phyloP scores from a whole-genome alignment of 2,797 vertebrate genomes.

The Cygnus olor region DNA sequence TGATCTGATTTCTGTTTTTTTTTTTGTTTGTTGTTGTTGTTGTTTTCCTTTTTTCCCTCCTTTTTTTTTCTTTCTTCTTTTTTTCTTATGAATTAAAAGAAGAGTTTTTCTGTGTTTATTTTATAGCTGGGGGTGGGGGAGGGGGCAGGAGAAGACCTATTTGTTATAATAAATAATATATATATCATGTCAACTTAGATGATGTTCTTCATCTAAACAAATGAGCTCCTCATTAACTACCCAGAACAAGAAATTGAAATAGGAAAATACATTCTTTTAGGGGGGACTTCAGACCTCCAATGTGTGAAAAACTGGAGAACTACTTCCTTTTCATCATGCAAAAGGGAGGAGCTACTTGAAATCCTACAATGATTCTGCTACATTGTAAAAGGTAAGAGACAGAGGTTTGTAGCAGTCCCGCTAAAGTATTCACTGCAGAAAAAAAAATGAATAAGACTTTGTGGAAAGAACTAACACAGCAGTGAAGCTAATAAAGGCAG shows the following conservation, averaged over 20 bases:
- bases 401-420: background rate
- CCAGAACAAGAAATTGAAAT: background rate
- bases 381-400: background rate
- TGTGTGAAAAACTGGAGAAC: background rate
- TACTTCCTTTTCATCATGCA: background rate
- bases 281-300: background rate
- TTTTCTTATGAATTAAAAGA: background rate
- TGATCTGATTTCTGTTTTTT: background rate
- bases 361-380: background rate
- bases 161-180: background rate
- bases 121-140: background rate
- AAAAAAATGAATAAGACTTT: background rate
- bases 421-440: background rate
- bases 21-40: background rate
- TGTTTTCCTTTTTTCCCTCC: background rate
- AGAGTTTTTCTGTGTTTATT: background rate
- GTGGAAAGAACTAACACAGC: background rate
- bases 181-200: background rate
- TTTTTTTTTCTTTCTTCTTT: background rate
- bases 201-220: background rate
- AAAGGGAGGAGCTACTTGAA: background rate
- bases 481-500: background rate
- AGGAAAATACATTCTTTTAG: background rate
- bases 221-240: background rate
- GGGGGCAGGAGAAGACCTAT: background rate